Base-by-base conservation (phyloP, 2,888 invertebrate species). In the Drosophila villosipedis region DNA sequence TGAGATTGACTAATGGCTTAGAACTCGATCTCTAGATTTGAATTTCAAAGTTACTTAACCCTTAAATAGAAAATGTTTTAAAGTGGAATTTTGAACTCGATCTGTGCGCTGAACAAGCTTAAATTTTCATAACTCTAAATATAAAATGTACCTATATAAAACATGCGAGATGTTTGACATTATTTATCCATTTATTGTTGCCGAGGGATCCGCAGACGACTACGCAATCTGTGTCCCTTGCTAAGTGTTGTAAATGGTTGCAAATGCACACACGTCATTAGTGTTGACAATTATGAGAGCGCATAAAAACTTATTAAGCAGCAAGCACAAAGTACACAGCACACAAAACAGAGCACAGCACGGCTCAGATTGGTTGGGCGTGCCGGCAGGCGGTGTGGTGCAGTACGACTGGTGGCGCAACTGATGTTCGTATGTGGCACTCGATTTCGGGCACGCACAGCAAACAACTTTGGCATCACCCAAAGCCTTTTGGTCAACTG, bases 401-500 rank as follows among this genome's bases (percentile, higher is more conserved):
- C 33, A n/a, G 22, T 33, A 22, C 41, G 5, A 31, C 12, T 19
- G 33, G 39, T n/a, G 35, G 37, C 30, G 30, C 58, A 41, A n/a
- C 31, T 19, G 72, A 41, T 63, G 43, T 47, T 64, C 58, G 57
- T 49, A 41, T 76, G 66, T 63, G 77, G 35, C 77, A 66, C 63
- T 73, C 73, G 78, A 61, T 73, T 80, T 79, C 43, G 78, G 64
- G 78, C 78, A 79, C 81, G 78, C 78, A 79, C 78, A 66, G 81
- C 78, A 79, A 79, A 79, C 78, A 79, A 68, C 35, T 54, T 35
- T 52, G 50, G 50, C 47, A 68, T 30, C 68, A 54, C 12, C 63
- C 43, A 14, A 80, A 81, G 81, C 78, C 80, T 74, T 83, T 88
- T 88, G 86, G 80, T 83, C 78, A 78, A 77, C 78, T 81, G 19